phyloP scores from a whole-genome alignment of 2,113 vertebrate genomes.

The Neotoma lepida region DNA sequence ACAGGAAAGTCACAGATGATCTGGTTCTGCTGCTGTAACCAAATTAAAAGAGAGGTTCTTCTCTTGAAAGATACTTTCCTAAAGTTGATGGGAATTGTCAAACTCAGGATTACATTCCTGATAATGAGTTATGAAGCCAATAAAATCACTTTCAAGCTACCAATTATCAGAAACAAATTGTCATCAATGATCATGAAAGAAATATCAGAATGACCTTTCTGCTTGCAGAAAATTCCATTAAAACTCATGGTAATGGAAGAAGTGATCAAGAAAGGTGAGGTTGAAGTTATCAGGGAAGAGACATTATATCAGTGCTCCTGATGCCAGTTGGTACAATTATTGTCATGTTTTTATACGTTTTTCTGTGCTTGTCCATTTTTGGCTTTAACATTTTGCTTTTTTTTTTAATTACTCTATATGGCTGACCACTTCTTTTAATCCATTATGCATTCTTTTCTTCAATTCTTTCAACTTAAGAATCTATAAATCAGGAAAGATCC shows the following conservation, averaged over 20 bases:
- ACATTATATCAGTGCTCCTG: background rate
- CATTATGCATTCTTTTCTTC: background rate
- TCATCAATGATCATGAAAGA: background rate
- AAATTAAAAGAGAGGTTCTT: constrained; percentile 7
- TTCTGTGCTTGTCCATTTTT: background rate
- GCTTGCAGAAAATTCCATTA: background rate
- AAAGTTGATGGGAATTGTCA: constrained; percentile 32
- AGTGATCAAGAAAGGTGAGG: too few relatives aligned
- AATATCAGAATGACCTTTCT: constrained; percentile 16
- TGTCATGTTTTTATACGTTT: background rate
- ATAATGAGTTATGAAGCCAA: background rate
- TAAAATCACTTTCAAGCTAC: background rate
- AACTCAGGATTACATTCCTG: background rate
- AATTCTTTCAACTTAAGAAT: background rate
- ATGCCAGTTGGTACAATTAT: background rate
- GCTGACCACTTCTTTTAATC: background rate
- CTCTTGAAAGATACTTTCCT: background rate
- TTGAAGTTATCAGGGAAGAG: background rate
- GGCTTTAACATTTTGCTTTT: background rate
- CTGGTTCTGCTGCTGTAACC: background rate
- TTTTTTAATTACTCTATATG: background rate
- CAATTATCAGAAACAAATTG: constrained; percentile 27
- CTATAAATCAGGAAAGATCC: background rate
- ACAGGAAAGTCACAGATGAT: background rate
- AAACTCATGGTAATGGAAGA: background rate